Evolutionary conservation across 2,888 invertebrate species (phyloP), one percentile per base, ranked within the genome.

Genomic region (Sclerodermus sp.): DNA sequence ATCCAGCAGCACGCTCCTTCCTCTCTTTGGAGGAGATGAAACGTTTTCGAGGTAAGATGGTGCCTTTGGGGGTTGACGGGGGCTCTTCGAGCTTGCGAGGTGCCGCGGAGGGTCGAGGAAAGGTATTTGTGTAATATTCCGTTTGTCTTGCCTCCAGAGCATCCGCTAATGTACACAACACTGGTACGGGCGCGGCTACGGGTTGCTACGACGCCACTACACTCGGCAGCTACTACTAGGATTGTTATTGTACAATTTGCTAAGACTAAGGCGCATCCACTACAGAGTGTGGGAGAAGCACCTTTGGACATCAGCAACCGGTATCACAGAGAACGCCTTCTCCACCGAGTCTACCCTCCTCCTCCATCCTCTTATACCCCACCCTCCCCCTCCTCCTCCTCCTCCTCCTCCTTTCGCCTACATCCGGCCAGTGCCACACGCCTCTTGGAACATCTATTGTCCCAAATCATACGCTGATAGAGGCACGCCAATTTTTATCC

Each of bases 191-290:
- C 41, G 53, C 34, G 34, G 57, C 55, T 53, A 57, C 55, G 61
- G 45, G 56, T 51, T 59, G 57, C 60, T 49, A 60, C 62, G 62
- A 68, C 64, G 67, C 60, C 67, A 42, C 38, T 13, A 13, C 36
- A 43, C 23, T 39, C 52, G 58, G 23, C 23, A 66, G 62, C 61
- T 58, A 63, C 74, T 67, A 64, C 73, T 66, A 70, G 68, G 71
- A 77, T 77, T 77, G 77, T 77, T 77, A 77, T 77, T 77, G 76
- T 77, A 77, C 77, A 77, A 77, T 77, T 77, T 77, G 73, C 76
- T 67, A 71, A 73, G 71, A 72, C 72, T 64, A 60, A 72, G 68
- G 67, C 62, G 62, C 57, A 59, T 55, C 57, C 57, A 61, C 62
- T 58, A 66, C 56, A 60, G 64, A 70, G 76, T 71, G 76, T 64